Percentiles rank a stretch among this genome's conserved stretches.
These are phyloP conservation scores for Tragelaphus oryx DNA, from an alignment of 2,797 vertebrate genomes.

Conservation along the genomic window DNA sequence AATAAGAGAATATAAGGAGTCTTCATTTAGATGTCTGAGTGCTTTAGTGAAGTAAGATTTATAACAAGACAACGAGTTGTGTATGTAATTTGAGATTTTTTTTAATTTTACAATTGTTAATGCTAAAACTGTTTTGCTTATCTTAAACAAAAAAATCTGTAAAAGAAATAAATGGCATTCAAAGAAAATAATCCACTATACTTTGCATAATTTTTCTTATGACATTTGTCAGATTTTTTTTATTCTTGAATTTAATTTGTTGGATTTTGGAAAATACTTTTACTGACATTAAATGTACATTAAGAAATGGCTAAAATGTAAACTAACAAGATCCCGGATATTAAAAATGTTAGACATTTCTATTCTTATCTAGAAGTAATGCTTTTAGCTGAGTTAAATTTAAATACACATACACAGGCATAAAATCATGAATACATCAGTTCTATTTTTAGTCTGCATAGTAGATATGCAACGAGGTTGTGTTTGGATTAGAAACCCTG, in stretches of 20 bases:
- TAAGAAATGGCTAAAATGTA: neutral
- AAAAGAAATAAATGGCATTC: neutral
- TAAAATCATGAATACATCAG: neutral
- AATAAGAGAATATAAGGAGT: neutral
- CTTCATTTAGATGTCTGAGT: neutral
- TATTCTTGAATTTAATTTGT: constrained; percentile 25
- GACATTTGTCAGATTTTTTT: constrained; percentile 51
- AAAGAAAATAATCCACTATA: constrained; percentile 3
- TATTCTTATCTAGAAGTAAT: neutral
- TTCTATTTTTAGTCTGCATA: constrained; percentile 56
- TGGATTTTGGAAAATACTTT: constrained; percentile 23
- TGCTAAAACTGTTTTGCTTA: neutral
- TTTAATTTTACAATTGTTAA: neutral
- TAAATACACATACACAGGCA: neutral
- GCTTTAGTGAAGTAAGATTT: neutral
- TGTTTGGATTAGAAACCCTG: constrained; percentile 25
- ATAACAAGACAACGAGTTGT: neutral
- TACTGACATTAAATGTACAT: constrained; percentile 40
- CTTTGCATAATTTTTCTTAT: neutral
- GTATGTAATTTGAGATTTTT: neutral
- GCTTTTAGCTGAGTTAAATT: neutral
- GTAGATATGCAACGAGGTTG: neutral
- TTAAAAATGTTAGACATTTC: neutral
- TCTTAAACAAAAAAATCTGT: neutral
- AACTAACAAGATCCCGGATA: neutral